phyloP scores from a whole-genome alignment of 2,888 invertebrate genomes.

The Osmoderma eremita region DNA sequence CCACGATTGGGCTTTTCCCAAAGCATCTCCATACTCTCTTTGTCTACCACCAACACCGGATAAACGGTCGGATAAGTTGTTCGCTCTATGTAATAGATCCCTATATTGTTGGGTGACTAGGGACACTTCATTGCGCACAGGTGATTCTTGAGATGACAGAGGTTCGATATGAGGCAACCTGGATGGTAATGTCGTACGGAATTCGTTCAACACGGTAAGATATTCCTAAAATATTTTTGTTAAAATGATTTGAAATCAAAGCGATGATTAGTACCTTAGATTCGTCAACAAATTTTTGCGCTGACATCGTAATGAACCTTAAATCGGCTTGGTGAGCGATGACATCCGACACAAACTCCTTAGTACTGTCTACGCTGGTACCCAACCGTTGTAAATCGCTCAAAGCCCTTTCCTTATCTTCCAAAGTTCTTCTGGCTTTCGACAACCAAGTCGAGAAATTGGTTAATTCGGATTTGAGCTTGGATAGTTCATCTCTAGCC shows the following conservation, averaged over 20 bases:
- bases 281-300: constrained; percentile 95
- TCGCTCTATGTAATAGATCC: constrained; percentile 84
- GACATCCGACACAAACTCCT: constrained; percentile 91
- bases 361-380: constrained; percentile 80
- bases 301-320: constrained; percentile 94
- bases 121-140: constrained; percentile 81
- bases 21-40: constrained; percentile 81
- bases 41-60: constrained; percentile 82
- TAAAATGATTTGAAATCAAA: not conserved
- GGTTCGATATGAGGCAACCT: constrained; percentile 83
- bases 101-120: constrained; percentile 82
- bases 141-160: constrained; percentile 74
- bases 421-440: constrained; percentile 79
- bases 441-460: constrained; percentile 88
- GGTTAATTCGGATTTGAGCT: constrained; percentile 83
- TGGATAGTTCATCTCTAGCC: constrained; percentile 88
- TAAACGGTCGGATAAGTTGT: constrained; percentile 82
- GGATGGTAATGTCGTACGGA: constrained; percentile 84
- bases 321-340: constrained; percentile 96
- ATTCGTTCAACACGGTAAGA: constrained; percentile 83
- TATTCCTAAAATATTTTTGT: constrained; percentile 71
- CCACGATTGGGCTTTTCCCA: constrained; percentile 85
- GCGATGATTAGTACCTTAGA: constrained; percentile 74
- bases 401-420: constrained; percentile 86
- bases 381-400: constrained; percentile 79